Percentiles rank a stretch among this genome's conserved stretches.
These are phyloP conservation scores for Diarsia mendica DNA, from an alignment of 2,888 invertebrate genomes.

Conservation along the genomic window DNA sequence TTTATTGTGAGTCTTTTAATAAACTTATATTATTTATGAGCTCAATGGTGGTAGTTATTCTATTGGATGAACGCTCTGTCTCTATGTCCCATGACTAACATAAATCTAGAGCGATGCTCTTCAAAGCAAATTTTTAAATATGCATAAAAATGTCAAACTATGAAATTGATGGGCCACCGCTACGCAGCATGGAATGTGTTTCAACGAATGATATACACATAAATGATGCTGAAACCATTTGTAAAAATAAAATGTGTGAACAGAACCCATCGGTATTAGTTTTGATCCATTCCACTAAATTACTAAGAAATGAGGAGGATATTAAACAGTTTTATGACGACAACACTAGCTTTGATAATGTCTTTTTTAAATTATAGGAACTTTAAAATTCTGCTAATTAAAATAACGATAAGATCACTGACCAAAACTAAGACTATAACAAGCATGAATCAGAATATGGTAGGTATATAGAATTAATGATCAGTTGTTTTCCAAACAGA, in stretches of 20 bases:
- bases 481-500: slow-evolving; percentile 67
- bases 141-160: slow-evolving; percentile 88
- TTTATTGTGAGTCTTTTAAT: slow-evolving; percentile 40
- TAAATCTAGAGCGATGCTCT: slow-evolving; percentile 83
- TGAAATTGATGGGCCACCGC: slow-evolving; percentile 83
- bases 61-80: slow-evolving; percentile 62
- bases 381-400: slow-evolving; percentile 47
- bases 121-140: slow-evolving; percentile 89
- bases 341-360: slow-evolving; percentile 48
- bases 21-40: slow-evolving; percentile 53
- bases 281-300: slow-evolving; percentile 64
- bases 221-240: slow-evolving; percentile 83
- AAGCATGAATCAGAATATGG: slow-evolving; percentile 25
- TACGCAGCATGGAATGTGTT: slow-evolving; percentile 79
- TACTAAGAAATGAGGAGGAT: slow-evolving; percentile 55
- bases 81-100: slow-evolving; percentile 75
- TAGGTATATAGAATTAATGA: slow-evolving; percentile 37
- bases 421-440: slow-evolving; percentile 12
- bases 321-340: slow-evolving; percentile 57
- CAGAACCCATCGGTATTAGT: slow-evolving; percentile 71
- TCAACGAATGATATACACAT: slow-evolving; percentile 82
- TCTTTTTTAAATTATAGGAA: slow-evolving; percentile 31
- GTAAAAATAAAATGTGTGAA: slow-evolving; percentile 85
- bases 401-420: slow-evolving; percentile 36
- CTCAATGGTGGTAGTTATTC: slow-evolving; percentile 57